These are phyloP conservation scores for Mimas tiliae DNA, from an alignment of 2,888 invertebrate species.

Conservation along the genomic window DNA sequence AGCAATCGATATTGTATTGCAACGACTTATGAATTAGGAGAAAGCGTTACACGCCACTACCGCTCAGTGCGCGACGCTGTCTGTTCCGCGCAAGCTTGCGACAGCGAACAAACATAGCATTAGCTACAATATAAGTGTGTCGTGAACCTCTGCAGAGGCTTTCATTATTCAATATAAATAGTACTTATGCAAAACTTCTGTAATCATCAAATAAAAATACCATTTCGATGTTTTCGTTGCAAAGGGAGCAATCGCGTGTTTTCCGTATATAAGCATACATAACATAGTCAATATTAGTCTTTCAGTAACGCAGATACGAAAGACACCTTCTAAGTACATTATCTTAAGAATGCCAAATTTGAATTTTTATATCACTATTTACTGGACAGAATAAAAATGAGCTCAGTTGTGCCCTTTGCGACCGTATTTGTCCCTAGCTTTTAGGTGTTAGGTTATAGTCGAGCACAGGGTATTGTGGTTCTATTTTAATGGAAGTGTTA, in stretches of 20 bases:
- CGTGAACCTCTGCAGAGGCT: constrained; percentile 67
- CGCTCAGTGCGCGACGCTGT: constrained; percentile 49
- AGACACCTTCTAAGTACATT: background rate
- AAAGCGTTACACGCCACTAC: constrained; percentile 39
- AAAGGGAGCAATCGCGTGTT: constrained; percentile 70
- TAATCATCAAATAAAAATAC: constrained; percentile 70
- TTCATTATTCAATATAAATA: constrained; percentile 79
- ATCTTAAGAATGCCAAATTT: constrained; percentile 3
- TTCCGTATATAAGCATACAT: constrained; percentile 29
- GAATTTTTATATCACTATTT: background rate
- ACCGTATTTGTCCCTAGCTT: constrained; percentile 81
- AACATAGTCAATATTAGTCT: background rate
- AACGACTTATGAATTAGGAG: background rate
- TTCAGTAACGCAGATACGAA: background rate
- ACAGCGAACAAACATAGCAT: constrained; percentile 66
- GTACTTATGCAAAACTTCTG: constrained; percentile 79
- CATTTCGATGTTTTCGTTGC: constrained; percentile 80
- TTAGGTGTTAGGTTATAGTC: constrained; percentile 79
- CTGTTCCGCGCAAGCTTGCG: constrained; percentile 56
- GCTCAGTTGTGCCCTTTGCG: constrained; percentile 72
- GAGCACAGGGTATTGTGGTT: constrained; percentile 84
- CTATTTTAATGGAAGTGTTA: constrained; percentile 80
- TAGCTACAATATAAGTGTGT: constrained; percentile 69
- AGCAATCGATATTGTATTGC: background rate
- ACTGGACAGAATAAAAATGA: constrained; percentile 40